A percentile compares a stretch with the other conserved stretches of the same genome.
These are phyloP conservation scores for Triops longicaudatus DNA, from an alignment of 1,140 invertebrate species.

Conservation along the genomic window DNA sequence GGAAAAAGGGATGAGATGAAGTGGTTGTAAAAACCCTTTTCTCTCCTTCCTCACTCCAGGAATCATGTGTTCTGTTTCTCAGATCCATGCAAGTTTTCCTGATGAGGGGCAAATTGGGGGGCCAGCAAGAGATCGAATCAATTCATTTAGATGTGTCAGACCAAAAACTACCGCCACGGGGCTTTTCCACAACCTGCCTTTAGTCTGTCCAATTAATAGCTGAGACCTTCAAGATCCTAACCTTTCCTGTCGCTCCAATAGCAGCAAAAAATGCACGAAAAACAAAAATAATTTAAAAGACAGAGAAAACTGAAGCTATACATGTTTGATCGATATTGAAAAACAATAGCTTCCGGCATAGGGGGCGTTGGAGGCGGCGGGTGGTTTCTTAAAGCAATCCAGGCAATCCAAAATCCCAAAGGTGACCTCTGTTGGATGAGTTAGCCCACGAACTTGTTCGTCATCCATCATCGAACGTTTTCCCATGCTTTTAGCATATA, in stretches of 20 bases:
- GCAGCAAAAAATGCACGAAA: too few relatives aligned
- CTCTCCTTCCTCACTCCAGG: not conserved
- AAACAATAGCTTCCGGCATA: slow-evolving; percentile 6
- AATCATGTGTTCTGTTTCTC: not conserved
- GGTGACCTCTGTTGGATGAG: too few relatives aligned
- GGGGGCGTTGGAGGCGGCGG: not conserved
- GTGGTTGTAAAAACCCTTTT: not conserved
- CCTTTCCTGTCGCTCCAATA: too few relatives aligned
- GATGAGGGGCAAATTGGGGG: not conserved
- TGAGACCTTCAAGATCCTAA: not conserved
- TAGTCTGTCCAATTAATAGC: not conserved
- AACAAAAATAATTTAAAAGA: not conserved
- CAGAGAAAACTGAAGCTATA: not conserved
- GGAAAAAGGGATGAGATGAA: not conserved
- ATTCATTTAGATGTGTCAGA: not conserved
- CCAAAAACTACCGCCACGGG: not conserved
- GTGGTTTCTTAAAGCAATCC: too few relatives aligned
- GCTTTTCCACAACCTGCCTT: not conserved
- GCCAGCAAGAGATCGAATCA: slow-evolving; percentile 7
- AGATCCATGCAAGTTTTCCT: not conserved
- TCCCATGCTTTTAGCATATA: not conserved
- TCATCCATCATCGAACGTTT: not conserved
- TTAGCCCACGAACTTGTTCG: not conserved
- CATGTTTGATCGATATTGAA: slow-evolving; percentile 2
- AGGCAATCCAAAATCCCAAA: too few relatives aligned